Percentiles rank a stretch among this genome's conserved stretches.
Evolutionary conservation across 92 coral and sea anemone species (phyloP).

Genomic region (Porites divaricata): DNA sequence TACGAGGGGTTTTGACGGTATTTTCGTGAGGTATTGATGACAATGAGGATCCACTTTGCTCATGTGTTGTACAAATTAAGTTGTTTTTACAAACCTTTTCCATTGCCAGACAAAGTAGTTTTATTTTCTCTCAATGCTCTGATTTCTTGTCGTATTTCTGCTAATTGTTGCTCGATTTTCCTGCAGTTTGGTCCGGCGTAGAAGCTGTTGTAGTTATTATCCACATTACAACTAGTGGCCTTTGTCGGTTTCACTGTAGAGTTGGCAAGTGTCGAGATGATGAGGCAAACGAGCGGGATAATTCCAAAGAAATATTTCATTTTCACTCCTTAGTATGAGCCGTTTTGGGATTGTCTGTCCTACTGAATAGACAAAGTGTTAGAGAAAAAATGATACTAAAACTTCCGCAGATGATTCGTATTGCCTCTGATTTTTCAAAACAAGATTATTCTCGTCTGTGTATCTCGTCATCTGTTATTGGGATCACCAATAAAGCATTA

Average conservation of each 20-base stretch:
- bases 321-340: too few relatives aligned
- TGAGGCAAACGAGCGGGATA: not conserved
- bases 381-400: not conserved
- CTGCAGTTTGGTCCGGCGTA: slow-evolving; percentile 23
- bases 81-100: not conserved
- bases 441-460: not conserved
- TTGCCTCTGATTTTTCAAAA: not conserved
- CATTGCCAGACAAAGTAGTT: not conserved
- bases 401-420: not conserved
- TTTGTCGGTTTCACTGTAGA: not conserved
- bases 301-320: not conserved
- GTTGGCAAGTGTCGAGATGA: not conserved
- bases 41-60: too few relatives aligned
- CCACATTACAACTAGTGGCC: not conserved
- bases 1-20: too few relatives aligned
- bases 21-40: too few relatives aligned
- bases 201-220: slow-evolving; percentile 12
- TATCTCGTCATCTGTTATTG: not conserved
- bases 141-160: not conserved
- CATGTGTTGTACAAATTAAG: not conserved
- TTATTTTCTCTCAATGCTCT: not conserved
- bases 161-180: slow-evolving; percentile 30
- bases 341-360: not conserved
- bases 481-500: too few relatives aligned
- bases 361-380: not conserved